These are phyloP conservation scores for Chlamydotis undulata DNA, from an alignment of 2,113 vertebrate genomes.

Conservation along the genomic window DNA sequence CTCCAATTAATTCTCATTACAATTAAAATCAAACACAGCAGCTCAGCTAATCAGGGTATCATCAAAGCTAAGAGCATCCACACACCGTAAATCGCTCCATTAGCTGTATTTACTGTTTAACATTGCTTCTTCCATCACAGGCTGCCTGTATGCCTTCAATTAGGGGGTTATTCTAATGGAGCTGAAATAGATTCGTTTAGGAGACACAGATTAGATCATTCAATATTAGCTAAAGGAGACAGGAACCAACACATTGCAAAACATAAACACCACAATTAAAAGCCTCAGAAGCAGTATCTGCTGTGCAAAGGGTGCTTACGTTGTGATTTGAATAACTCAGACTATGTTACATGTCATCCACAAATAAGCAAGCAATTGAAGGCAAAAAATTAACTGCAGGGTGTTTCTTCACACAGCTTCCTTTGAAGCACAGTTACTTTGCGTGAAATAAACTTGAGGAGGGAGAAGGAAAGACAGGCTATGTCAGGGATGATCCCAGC, in stretches of 20 bases:
- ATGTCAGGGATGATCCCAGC: not conserved
- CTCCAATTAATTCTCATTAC: conserved; percentile 46
- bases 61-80: conserved; percentile 59
- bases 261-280: conserved; percentile 57
- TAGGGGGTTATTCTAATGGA: conserved; percentile 62
- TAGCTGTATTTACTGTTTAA: conserved; percentile 62
- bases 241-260: conserved; percentile 44
- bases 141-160: conserved; percentile 63
- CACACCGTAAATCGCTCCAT: conserved; percentile 33
- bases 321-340: not conserved
- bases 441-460: not conserved
- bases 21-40: conserved; percentile 63
- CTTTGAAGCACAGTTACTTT: conserved; percentile 64
- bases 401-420: conserved; percentile 49
- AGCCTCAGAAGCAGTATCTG: conserved; percentile 22
- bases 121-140: conserved; percentile 44
- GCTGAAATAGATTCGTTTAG: conserved; percentile 69
- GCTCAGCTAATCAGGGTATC: conserved; percentile 47
- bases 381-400: conserved; percentile 67
- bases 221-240: conserved; percentile 65
- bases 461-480: not conserved
- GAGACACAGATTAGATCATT: conserved; percentile 69
- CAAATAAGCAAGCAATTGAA: conserved; percentile 55
- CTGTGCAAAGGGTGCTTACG: conserved; percentile 14
- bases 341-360: conserved; percentile 8